Evolutionary conservation across 2,888 invertebrate species (phyloP), one percentile per base, ranked within the genome.

Genomic region (Scaptomyza tumidula): DNA sequence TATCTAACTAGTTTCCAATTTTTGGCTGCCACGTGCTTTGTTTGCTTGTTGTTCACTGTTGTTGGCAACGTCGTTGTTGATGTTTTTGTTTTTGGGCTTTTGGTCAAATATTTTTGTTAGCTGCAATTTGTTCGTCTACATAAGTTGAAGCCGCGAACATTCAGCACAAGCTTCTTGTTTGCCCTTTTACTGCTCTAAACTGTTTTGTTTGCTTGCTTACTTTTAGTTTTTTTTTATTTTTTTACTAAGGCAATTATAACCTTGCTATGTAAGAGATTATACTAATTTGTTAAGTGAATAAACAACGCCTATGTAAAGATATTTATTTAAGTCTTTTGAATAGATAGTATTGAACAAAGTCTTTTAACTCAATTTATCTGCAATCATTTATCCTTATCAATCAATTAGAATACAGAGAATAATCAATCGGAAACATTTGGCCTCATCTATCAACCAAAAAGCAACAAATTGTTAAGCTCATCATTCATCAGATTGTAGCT

Each of bases 1-100:
- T 85, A 71, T 87, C 85, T 87, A 87, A 87, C 88, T 85, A 87
- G 88, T 89, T 87, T 81, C 65, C 65, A 65, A 78, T 78, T 83
- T 83, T 83, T 65, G 56, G 31, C 71, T 62, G 49, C 55, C 80
- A 67, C 80, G 69, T 80, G 65, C 48, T 59, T 41, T 41, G 41
- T 41, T 41, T 49, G n/a, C 37, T 50, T 29, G 45, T 43, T 61
- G 31, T 50, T 44, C 43, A 49, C 37, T 10, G 57, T 44, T 53
- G 43, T 37, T 49, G 35, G 16, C 41, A 16, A 16, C 41, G 16
- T 50, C 60, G 43, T 29, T 53, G 13, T 41, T 44, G n/a, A 50
- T 57, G 39, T 52, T 45, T 43, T 57, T 63, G 48, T 39, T 61
- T 29, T 43, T 61, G 14, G 37, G 31, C 16, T 35, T 48, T 61